Conservation (phyloP, 1,140 invertebrate species). For the Dysdera silvatica region DNA sequence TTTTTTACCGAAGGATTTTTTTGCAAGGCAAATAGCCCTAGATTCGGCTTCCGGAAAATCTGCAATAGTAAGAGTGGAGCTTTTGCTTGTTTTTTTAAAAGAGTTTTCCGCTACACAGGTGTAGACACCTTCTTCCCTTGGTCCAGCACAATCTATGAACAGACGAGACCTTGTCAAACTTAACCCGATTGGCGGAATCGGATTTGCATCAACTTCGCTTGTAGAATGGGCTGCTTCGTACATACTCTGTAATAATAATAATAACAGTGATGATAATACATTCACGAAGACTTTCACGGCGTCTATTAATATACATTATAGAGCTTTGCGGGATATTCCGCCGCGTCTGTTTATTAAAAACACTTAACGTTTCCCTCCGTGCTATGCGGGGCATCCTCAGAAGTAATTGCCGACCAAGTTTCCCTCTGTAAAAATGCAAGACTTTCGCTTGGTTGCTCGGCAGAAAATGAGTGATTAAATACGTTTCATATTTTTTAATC, state of each 20-base stretch:
- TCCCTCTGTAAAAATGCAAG: no score
- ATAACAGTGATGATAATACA: no score
- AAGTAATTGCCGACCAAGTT: no score
- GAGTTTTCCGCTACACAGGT: constrained; percentile 65
- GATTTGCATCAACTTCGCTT: neutral
- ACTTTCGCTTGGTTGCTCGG: no score
- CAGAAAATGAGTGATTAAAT: no score
- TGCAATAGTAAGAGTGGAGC: constrained; percentile 32
- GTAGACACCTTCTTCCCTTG: constrained; percentile 54
- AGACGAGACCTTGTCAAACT: constrained; percentile 50
- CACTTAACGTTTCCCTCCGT: no score
- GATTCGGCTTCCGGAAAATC: neutral
- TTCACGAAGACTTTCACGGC: no score
- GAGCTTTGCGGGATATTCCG: no score
- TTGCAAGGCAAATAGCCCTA: constrained; percentile 26
- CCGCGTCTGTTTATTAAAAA: no score
- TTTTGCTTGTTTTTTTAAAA: constrained; percentile 48
- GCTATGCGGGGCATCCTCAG: no score
- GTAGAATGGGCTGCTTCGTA: neutral
- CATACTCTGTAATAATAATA: neutral
- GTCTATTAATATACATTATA: no score
- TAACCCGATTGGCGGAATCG: constrained; percentile 7
- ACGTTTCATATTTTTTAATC: no score
- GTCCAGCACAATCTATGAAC: constrained; percentile 54
- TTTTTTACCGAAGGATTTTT: constrained; percentile 26